Evolutionary conservation across 2,797 vertebrate genomes (phyloP).

Genomic region (Pseudochromis fuscus): DNA sequence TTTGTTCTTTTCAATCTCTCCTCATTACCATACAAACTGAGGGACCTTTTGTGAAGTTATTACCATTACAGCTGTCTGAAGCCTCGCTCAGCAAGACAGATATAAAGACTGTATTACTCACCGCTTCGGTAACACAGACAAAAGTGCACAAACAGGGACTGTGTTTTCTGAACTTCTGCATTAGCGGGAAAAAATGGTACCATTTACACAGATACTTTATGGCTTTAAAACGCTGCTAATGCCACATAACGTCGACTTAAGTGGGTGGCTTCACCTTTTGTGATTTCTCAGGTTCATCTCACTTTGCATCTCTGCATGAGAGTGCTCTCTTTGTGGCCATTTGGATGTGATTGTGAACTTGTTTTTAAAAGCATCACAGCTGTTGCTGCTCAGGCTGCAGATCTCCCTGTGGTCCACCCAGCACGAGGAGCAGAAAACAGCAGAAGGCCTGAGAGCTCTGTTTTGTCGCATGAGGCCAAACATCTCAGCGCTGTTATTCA

Average conservation of each 20-base stretch:
- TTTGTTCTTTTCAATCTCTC: conserved; percentile 69
- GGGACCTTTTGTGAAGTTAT: conserved; percentile 66
- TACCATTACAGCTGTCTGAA: conserved; percentile 51
- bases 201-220: conserved; percentile 17
- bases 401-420: conserved; percentile 4
- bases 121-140: conserved; percentile 17
- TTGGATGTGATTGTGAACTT: conserved; percentile 47
- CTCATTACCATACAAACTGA: conserved; percentile 76
- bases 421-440: conserved; percentile 35
- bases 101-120: conserved; percentile 34
- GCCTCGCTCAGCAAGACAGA: conserved; percentile 15
- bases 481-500: conserved; percentile 42
- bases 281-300: conserved; percentile 9
- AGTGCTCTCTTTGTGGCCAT: conserved; percentile 35
- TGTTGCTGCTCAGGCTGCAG: conserved; percentile 25
- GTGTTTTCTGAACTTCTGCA: conserved; percentile 36
- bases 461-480: conserved; percentile 40
- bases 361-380: conserved; percentile 31
- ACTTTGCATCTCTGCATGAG: conserved; percentile 24
- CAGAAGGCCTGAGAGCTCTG: conserved; percentile 7
- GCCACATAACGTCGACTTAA: conserved; percentile 21
- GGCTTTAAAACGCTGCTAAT: conserved; percentile 27
- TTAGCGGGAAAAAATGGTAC: conserved; percentile 21
- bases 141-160: conserved; percentile 8
- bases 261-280: conserved; percentile 28